Percentiles rank a stretch among this genome's conserved stretches.
These are phyloP conservation scores for Perodicticus potto DNA, from an alignment of 2,797 vertebrate species.

Conservation along the genomic window DNA sequence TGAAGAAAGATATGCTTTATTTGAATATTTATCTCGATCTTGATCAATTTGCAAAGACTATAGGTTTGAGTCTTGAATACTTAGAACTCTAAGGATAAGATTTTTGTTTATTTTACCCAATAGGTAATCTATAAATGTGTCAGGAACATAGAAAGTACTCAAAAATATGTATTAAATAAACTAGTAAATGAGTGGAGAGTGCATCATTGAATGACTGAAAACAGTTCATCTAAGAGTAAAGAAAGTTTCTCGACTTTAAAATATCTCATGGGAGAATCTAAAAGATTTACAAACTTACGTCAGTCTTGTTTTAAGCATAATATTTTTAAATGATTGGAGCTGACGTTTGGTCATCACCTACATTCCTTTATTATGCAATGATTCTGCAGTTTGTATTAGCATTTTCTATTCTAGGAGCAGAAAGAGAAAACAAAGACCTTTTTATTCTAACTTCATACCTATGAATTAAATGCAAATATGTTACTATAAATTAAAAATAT, in stretches of 20 bases:
- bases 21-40: neutral
- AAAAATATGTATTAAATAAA: neutral
- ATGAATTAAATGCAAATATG: neutral
- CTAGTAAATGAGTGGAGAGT: neutral
- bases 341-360: neutral
- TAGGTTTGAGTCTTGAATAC: neutral
- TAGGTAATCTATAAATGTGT: neutral
- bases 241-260: slow-evolving; percentile 8
- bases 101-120: neutral
- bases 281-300: neutral
- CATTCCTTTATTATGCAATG: neutral
- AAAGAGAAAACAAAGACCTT: neutral
- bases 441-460: neutral
- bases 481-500: slow-evolving; percentile 14
- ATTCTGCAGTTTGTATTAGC: neutral
- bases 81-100: neutral
- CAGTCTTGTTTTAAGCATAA: neutral
- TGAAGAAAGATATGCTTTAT: neutral
- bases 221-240: neutral
- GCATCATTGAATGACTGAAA: neutral
- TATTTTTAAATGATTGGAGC: neutral
- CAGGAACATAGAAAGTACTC: neutral
- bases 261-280: neutral
- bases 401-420: neutral
- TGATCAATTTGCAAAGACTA: neutral